These are phyloP conservation scores for Ostrea edulis DNA, from an alignment of 1,140 invertebrate species.

Conservation along the genomic window DNA sequence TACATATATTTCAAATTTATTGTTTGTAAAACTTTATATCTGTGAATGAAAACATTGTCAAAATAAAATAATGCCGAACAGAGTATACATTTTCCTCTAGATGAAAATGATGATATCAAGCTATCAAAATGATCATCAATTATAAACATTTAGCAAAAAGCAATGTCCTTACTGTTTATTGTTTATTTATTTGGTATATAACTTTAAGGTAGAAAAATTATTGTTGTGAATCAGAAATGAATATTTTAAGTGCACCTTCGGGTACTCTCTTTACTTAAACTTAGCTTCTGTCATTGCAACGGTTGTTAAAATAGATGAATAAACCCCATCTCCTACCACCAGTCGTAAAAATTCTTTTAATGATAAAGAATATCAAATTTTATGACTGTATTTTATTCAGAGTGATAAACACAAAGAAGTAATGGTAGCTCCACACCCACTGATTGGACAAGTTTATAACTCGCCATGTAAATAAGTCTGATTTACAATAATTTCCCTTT, in stretches of 20 bases:
- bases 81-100: neutral
- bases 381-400: conserved; percentile 4
- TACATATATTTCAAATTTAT: too few species aligned
- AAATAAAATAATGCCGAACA: too few species aligned
- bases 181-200: conserved; percentile 11
- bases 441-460: neutral
- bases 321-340: neutral
- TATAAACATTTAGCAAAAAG: neutral
- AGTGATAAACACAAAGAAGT: neutral
- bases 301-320: conserved; percentile 17
- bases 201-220: conserved; percentile 12
- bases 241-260: conserved; percentile 9
- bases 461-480: neutral
- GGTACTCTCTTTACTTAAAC: neutral
- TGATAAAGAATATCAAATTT: neutral
- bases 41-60: too few species aligned
- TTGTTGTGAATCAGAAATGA: neutral
- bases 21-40: too few species aligned
- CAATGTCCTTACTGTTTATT: neutral
- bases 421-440: conserved; percentile 6
- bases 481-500: neutral
- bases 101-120: neutral
- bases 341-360: conserved; percentile 24
- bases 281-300: neutral
- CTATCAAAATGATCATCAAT: neutral